These are phyloP conservation scores for Dysmachus trigonus DNA, from an alignment of 2,888 invertebrate species.

Conservation along the genomic window DNA sequence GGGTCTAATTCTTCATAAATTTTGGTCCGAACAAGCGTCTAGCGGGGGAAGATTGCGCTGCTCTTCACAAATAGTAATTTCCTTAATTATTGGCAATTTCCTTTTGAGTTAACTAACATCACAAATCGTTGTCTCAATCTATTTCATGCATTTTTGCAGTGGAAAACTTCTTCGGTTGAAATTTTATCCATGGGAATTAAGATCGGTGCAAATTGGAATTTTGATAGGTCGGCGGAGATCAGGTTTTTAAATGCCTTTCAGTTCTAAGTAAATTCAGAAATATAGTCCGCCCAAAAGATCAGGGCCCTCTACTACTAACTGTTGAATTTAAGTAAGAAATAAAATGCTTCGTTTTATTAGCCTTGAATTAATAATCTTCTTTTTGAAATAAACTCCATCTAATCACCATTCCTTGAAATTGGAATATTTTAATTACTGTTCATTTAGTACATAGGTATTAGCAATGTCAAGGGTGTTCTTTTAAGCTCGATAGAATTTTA, in stretches of 20 bases:
- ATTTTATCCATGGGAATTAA: neutral
- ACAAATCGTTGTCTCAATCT: neutral
- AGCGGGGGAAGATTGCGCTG: neutral
- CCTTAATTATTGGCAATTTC: conserved; percentile 20
- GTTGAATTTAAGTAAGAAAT: no score
- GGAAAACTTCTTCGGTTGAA: neutral
- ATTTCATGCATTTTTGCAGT: neutral
- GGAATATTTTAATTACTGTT: no score
- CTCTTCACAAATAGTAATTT: neutral
- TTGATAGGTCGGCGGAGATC: neutral
- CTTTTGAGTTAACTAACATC: conserved; percentile 5
- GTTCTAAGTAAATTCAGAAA: no score
- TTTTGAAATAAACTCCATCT: no score
- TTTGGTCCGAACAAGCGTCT: neutral
- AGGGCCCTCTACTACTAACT: neutral
- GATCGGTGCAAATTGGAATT: neutral
- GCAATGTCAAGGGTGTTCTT: no score
- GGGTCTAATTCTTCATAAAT: conserved; percentile 5
- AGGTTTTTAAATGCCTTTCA: no score
- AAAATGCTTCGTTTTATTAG: no score
- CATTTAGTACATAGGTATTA: no score
- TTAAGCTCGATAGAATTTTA: no score
- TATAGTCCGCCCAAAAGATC: neutral
- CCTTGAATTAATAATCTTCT: no score
- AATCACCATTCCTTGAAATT: no score